A percentile compares a stretch with the other conserved stretches of the same genome.
Evolutionary conservation across 2,888 invertebrate genomes (phyloP).

Genomic region (Pristionchus arcanus): DNA sequence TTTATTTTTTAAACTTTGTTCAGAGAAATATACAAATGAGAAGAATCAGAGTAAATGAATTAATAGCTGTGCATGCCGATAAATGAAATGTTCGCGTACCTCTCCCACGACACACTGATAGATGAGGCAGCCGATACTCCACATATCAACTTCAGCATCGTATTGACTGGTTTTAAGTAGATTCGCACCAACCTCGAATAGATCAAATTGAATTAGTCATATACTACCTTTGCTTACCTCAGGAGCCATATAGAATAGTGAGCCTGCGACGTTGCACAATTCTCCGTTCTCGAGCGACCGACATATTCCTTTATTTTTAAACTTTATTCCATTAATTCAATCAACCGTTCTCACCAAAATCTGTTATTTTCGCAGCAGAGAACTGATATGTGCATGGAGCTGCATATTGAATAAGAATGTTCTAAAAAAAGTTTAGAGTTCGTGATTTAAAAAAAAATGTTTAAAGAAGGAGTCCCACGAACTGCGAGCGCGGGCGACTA

Average conservation of each 20-base stretch:
- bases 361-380: conserved; percentile 74
- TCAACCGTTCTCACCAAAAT: conserved; percentile 67
- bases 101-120: conserved; percentile 76
- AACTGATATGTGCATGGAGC: conserved; percentile 63
- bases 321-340: background rate
- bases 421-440: conserved; percentile 51
- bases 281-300: conserved; percentile 71
- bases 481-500: no score
- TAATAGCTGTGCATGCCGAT: no score
- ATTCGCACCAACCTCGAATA: conserved; percentile 72
- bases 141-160: conserved; percentile 77
- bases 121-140: conserved; percentile 78
- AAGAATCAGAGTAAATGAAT: background rate
- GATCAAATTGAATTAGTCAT: background rate
- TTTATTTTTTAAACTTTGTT: no score
- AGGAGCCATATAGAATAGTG: conserved; percentile 78
- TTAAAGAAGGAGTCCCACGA: no score
- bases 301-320: conserved; percentile 69
- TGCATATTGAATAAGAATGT: conserved; percentile 72
- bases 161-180: conserved; percentile 72
- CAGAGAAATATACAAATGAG: no score
- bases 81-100: conserved; percentile 58
- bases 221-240: conserved; percentile 63
- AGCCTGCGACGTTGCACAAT: conserved; percentile 77
- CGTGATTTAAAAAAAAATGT: no score